Evolutionary conservation across 37 sponge, comb jelly and placozoan species (phyloP).

Genomic region (Ephydatia muelleri): DNA sequence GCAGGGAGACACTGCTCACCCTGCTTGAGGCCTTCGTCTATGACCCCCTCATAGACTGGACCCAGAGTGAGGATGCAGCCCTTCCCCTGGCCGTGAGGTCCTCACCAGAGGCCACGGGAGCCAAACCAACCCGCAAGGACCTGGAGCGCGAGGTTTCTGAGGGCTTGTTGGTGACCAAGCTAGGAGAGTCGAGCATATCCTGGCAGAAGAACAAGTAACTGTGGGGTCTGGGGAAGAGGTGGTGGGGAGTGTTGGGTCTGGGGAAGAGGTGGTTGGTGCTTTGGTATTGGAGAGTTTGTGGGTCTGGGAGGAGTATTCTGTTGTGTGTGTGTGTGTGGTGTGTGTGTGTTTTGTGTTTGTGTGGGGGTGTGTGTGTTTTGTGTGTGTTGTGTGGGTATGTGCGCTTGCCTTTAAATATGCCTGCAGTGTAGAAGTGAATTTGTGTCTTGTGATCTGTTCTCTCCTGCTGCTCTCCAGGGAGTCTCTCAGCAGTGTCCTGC

Average conservation of each 20-base stretch:
- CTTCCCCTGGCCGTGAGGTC: constrained; percentile 75
- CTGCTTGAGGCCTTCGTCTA: constrained; percentile 97
- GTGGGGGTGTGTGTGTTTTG: too few relatives aligned
- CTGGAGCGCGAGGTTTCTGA: constrained; percentile 84
- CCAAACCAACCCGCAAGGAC: constrained; percentile 74
- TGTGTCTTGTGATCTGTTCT: neutral
- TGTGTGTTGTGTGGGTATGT: too few relatives aligned
- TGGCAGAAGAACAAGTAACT: constrained; percentile 79
- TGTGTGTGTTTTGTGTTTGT: too few relatives aligned
- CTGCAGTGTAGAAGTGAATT: too few relatives aligned
- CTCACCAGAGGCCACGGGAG: constrained; percentile 39
- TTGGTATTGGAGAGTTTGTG: too few relatives aligned
- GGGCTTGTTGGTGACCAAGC: constrained; percentile 70
- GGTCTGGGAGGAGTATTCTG: too few relatives aligned
- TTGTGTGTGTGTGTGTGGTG: too few relatives aligned
- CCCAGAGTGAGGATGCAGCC: constrained; percentile 92
- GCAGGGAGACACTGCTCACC: constrained; percentile 88
- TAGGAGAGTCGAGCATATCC: constrained; percentile 62
- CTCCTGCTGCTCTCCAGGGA: constrained; percentile 49
- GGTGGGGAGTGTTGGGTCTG: too few relatives aligned
- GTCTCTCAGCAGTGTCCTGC: constrained; percentile 55
- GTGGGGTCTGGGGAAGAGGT: neutral
- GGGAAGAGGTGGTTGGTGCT: too few relatives aligned
- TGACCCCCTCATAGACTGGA: constrained; percentile 97
- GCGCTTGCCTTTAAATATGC: too few relatives aligned